Base-by-base conservation (phyloP, 2,797 vertebrate genomes). In the Chaetophractus vellerosus region DNA sequence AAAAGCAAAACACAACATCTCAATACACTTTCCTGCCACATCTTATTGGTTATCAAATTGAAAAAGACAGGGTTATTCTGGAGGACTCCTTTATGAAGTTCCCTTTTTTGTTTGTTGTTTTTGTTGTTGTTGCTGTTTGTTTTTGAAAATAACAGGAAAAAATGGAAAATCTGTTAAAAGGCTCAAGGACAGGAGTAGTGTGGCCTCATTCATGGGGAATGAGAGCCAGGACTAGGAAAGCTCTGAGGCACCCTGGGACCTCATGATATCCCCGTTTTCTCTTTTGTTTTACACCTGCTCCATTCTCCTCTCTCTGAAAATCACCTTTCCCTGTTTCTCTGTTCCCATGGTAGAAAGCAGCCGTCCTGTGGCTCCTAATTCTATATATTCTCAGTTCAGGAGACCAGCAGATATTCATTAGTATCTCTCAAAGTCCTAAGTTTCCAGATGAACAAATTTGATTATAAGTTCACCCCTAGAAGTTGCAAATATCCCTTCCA, bases 1-100 rank as follows among this genome's bases (percentile, higher is more conserved):
- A 78, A 94, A 82, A 92, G 18, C 48, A 76, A 76, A 91, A 82
- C 61, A 82, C 5, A 86, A 66, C 41, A 41, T n/a, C 66, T 84
- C 38, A 57, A 36, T 66, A 80, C 45, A 57, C 71, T 75, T 85
- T 88, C 45, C 74, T 87, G 38, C 36, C 45, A n/a, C 2, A 64
- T 5, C 23, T 95, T 82, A 80, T 18, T 59, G 45, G 48, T 48
- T 57, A 88, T 79, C 63, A 50, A 69, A 63, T 63, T 68, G 31
- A 24, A 41, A 74, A 90, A 71, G 9, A 68, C 57, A 33, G 21
- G 8, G 15, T 87, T 83, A 90, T 91, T 75, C 45, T 95, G n/a
- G 38, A 81, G 52, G 68, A 26, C 31, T 88, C 64, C 68, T 71
- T 90, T 66, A 50, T 26, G 3, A 78, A 66, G 19, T 10, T 48